These are phyloP conservation scores for Mergus octosetaceus DNA, from an alignment of 2,797 vertebrate species.

Conservation along the genomic window DNA sequence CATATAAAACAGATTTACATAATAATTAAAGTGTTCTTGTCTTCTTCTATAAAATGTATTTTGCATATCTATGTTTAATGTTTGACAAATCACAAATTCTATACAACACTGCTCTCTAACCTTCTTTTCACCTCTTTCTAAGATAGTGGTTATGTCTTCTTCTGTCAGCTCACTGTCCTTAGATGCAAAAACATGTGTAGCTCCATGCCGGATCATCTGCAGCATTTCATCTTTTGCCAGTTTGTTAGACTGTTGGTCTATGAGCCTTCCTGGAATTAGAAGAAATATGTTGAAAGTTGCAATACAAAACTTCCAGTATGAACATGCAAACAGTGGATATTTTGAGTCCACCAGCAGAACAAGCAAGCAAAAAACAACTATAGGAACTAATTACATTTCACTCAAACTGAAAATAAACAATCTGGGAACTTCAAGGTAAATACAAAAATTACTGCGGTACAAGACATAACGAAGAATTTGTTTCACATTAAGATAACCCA, in stretches of 20 bases:
- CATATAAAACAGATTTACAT: background rate
- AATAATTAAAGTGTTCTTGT: background rate
- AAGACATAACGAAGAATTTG: background rate
- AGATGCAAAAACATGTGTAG: conserved; percentile 88
- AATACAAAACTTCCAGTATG: background rate
- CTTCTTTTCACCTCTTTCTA: conserved; percentile 91
- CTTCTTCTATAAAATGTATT: background rate
- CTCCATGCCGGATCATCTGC: conserved; percentile 90
- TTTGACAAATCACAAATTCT: background rate
- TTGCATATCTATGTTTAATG: background rate
- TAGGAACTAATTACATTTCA: background rate
- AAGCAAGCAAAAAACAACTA: background rate
- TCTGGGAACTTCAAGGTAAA: background rate
- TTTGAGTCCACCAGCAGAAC: background rate
- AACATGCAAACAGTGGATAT: background rate
- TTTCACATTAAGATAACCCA: background rate
- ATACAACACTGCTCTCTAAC: conserved; percentile 60
- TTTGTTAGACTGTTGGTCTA: conserved; percentile 89
- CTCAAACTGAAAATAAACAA: background rate
- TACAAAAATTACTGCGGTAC: background rate
- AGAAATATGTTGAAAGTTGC: background rate
- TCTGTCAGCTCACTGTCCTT: conserved; percentile 89
- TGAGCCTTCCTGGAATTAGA: conserved; percentile 81
- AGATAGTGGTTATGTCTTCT: conserved; percentile 85
- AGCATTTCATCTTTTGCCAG: conserved; percentile 90